Evolutionary conservation across 2,797 vertebrate species (phyloP).

Genomic region (Spinus olivaceus): DNA sequence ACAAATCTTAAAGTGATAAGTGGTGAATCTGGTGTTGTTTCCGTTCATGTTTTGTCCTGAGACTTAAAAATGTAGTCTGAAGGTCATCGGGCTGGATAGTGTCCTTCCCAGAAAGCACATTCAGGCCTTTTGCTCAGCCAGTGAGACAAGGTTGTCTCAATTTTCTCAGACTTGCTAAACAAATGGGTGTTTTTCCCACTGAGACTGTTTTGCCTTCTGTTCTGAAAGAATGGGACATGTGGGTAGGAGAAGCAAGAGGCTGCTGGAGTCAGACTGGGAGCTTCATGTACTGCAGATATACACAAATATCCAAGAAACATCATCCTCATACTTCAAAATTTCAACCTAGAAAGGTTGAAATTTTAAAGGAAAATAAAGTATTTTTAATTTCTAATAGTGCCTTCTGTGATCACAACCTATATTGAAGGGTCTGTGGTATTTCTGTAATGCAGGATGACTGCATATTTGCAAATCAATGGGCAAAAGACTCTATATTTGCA

Average conservation of each 20-base stretch:
- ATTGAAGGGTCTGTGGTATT: neutral
- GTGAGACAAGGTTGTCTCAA: neutral
- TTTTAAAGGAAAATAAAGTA: neutral
- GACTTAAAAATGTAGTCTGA: neutral
- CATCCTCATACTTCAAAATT: neutral
- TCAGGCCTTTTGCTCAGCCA: neutral
- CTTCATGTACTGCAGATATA: neutral
- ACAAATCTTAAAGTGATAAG: neutral
- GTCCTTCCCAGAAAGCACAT: neutral
- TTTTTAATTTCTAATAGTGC: neutral
- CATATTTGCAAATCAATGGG: slow-evolving; percentile 7
- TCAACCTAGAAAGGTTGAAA: neutral
- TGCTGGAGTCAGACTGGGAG: neutral
- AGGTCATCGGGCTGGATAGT: neutral
- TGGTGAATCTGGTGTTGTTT: neutral
- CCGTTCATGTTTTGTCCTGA: neutral
- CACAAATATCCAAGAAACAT: neutral
- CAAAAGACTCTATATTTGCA: neutral
- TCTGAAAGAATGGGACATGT: neutral
- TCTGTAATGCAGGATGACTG: neutral
- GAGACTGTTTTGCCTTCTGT: neutral
- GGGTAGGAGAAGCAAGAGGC: neutral
- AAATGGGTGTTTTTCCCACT: neutral
- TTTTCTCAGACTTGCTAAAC: neutral
- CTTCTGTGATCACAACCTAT: neutral